phyloP scores from a whole-genome alignment of 2,888 invertebrate species.

The Lissocephala sabroskyi region DNA sequence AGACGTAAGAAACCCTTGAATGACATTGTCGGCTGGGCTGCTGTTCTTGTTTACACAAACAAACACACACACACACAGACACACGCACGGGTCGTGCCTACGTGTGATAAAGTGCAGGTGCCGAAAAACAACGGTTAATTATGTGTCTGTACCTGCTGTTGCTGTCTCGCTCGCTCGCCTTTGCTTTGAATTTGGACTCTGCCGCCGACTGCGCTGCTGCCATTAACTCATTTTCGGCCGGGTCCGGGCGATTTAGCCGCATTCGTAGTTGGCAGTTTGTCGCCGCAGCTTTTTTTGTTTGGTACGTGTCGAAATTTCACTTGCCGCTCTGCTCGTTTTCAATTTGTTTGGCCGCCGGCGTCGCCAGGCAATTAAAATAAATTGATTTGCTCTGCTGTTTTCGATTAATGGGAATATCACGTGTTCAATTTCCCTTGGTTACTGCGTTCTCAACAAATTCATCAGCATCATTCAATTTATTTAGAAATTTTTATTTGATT shows the following conservation, averaged over 20 bases:
- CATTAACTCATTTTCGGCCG: not conserved
- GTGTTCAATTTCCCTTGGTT: slow-evolving; percentile 19
- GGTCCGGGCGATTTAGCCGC: not conserved
- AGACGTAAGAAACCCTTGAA: too few species aligned
- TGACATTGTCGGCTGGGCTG: too few species aligned
- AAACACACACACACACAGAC: too few species aligned
- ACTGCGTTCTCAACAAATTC: not conserved
- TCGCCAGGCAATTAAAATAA: slow-evolving; percentile 35
- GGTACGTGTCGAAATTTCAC: slow-evolving; percentile 34
- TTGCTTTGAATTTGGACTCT: not conserved
- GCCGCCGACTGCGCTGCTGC: not conserved
- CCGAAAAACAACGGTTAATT: not conserved
- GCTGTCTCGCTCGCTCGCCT: not conserved
- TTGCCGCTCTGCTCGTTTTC: slow-evolving; percentile 6
- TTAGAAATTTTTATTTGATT: not conserved
- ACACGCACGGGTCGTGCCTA: too few species aligned
- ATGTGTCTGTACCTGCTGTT: not conserved
- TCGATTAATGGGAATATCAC: slow-evolving; percentile 27
- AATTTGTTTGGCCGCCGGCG: slow-evolving; percentile 7
- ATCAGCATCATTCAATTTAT: not conserved
- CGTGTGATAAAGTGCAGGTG: too few species aligned
- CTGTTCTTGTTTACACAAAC: too few species aligned
- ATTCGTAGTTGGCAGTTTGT: slow-evolving; percentile 7
- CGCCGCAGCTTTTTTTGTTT: slow-evolving; percentile 3
- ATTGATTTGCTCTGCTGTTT: slow-evolving; percentile 37